A percentile compares a stretch with the other conserved stretches of the same genome.
These are phyloP conservation scores for Lacerta agilis DNA, from an alignment of 2,797 vertebrate species.

Conservation along the genomic window DNA sequence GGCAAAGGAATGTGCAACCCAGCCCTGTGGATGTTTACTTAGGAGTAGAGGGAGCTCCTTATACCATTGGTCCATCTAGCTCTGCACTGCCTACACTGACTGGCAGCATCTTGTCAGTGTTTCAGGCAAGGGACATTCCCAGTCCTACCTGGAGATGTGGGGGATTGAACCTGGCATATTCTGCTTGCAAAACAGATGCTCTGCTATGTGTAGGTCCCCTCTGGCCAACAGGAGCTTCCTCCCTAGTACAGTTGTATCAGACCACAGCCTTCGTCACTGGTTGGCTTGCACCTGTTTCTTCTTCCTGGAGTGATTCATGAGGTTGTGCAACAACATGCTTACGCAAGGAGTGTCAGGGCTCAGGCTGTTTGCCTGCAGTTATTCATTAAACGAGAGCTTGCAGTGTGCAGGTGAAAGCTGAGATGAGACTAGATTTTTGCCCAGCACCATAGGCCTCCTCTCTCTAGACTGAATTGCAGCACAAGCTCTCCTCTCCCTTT, in stretches of 20 bases:
- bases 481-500: background rate
- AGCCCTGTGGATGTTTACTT: background rate
- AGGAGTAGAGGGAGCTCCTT: background rate
- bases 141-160: too few relatives aligned
- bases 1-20: too few relatives aligned
- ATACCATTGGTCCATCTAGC: too few relatives aligned
- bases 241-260: fast-evolving
- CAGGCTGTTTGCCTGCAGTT: conserved; percentile 30
- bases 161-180: too few relatives aligned
- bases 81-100: too few relatives aligned
- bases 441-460: background rate
- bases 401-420: fast-evolving
- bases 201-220: too few relatives aligned
- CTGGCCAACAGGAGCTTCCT: background rate
- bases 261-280: background rate
- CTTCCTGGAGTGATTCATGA: conserved; percentile 62
- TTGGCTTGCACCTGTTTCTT: fast-evolving
- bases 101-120: too few relatives aligned
- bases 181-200: too few relatives aligned
- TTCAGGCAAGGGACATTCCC: too few relatives aligned
- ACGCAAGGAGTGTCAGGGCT: conserved; percentile 53
- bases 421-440: background rate
- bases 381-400: conserved; percentile 45
- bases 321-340: conserved; percentile 52
- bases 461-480: background rate